Base-by-base conservation (phyloP, 1,140 invertebrate species). In the Pseudoatta argentina region DNA sequence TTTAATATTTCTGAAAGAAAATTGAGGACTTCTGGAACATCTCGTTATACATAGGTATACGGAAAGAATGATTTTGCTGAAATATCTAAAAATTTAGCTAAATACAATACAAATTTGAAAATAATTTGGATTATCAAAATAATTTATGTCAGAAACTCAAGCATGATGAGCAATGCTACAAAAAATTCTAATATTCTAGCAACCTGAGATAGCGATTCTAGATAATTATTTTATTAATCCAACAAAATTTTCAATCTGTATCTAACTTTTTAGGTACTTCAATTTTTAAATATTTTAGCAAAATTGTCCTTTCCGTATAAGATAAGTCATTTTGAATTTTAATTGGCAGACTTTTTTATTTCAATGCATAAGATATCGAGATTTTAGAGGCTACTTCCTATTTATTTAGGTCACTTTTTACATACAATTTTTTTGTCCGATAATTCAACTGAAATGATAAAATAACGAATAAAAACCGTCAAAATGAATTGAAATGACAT, bases 361-460 rank as follows among this genome's bases (percentile, higher is more conserved):
- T 2, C 7, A 3, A 59, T 7, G n/a, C 14, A 1, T 5, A 27
- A 44, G 53, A 24, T 76, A 21, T 34, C 34, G 30, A 16, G 16
- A 24, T 76, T 76, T 34, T 76, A 76, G n/a, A 59, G 30, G 53
- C 14, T n/a, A 59, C 3, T 76, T 76, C 30, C 30, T 34, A 61
- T 76, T 18, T 34, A 61, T 76, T 18, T 76, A 14, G 55, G 55
- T 76, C 73, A 21, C 55, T 76, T 76, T 76, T 76, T 76, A n/a
- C 16, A 75, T 75, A 7, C 34, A 24, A 57, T 34, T 59, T 75
- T 66, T 75, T 76, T 24, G 2, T 61, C 14, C 6, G 6, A 61
- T 44, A 61, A 76, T 76, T 44, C 14, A 8, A 51, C 16, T 24
- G 8, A 10, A 48, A 39, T 34, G 18, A 16, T 61, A 7, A 27